Evolutionary conservation across 2,888 invertebrate genomes (phyloP).

Genomic region (Automeris io): DNA sequence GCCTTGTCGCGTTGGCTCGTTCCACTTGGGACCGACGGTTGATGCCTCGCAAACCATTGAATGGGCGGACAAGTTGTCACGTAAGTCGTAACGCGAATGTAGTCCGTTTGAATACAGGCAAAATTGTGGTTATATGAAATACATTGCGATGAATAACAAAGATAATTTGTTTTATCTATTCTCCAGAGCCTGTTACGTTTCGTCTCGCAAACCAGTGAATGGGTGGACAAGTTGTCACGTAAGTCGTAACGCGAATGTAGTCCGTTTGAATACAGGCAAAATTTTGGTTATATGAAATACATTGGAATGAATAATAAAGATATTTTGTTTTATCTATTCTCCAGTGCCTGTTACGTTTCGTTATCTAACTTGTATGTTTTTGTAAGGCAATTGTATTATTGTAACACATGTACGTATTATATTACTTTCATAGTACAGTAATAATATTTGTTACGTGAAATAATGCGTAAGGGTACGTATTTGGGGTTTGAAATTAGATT

Average conservation of each 20-base stretch:
- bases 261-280: conserved; percentile 1
- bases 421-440: too few relatives aligned
- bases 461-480: too few relatives aligned
- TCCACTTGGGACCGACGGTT: conserved; percentile 16
- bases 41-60: conserved; percentile 12
- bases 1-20: conserved; percentile 19
- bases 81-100: conserved; percentile 11
- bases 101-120: conserved; percentile 1
- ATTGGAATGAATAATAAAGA: background rate
- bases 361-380: too few relatives aligned
- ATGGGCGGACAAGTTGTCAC: conserved; percentile 17
- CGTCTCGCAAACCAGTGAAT: conserved; percentile 11
- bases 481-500: too few relatives aligned
- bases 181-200: too few relatives aligned
- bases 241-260: conserved; percentile 8
- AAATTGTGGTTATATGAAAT: conserved; percentile 1
- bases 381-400: too few relatives aligned
- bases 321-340: background rate
- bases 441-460: too few relatives aligned
- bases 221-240: conserved; percentile 18
- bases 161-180: background rate
- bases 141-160: background rate
- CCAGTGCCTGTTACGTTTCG: too few relatives aligned
- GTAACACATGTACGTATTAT: too few relatives aligned
- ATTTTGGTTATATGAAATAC: conserved; percentile 1